Conservation (phyloP, 2,113 vertebrate species). For the Sapayoa aenigma region DNA sequence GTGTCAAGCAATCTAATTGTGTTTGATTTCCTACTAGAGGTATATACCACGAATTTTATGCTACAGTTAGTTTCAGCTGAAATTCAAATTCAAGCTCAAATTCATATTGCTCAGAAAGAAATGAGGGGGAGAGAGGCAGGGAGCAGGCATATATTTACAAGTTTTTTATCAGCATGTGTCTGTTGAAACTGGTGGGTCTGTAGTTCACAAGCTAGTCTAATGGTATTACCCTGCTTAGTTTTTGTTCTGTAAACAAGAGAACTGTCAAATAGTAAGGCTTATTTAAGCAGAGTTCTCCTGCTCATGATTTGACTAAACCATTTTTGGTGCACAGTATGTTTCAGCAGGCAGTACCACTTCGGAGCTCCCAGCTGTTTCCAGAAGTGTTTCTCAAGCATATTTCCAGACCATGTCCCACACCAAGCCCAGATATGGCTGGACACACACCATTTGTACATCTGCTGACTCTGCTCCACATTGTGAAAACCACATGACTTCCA, state of each 20-base stretch:
- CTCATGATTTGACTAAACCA: background rate
- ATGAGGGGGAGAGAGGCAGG: rapidly evolving
- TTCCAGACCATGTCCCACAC: background rate
- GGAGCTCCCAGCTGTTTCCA: background rate
- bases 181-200: background rate
- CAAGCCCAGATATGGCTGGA: background rate
- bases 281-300: background rate
- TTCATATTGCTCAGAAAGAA: background rate
- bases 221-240: background rate
- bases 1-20: background rate
- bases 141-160: background rate
- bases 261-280: background rate
- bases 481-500: background rate
- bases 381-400: background rate
- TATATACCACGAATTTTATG: background rate
- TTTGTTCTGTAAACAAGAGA: conserved; percentile 12
- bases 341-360: background rate
- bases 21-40: background rate
- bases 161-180: background rate
- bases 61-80: background rate
- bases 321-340: background rate
- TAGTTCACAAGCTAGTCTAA: background rate
- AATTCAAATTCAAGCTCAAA: background rate
- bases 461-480: background rate
- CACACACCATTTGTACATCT: background rate